A percentile compares a stretch with the other conserved stretches of the same genome.
Evolutionary conservation across 2,888 invertebrate genomes (phyloP).

Genomic region (Sympetrum striolatum): DNA sequence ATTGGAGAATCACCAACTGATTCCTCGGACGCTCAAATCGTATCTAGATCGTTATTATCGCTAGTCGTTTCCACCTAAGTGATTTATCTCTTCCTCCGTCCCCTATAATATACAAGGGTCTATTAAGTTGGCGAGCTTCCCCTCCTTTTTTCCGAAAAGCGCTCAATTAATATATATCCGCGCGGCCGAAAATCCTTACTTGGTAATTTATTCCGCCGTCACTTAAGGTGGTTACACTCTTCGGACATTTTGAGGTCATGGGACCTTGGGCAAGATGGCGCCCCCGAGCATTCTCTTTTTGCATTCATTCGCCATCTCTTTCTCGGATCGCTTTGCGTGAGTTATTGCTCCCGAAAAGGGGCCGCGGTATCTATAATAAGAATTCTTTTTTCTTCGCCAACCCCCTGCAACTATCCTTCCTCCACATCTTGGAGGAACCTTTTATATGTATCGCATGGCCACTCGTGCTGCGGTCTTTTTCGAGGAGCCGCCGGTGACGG

Average conservation of each 20-base stretch:
- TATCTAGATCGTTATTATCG: background rate
- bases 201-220: conserved; percentile 5
- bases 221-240: background rate
- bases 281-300: background rate
- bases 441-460: background rate
- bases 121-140: background rate
- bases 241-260: conserved; percentile 13
- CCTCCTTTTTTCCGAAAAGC: background rate
- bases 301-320: conserved; percentile 21
- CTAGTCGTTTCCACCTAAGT: background rate
- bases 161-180: conserved; percentile 10
- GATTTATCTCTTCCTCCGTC: background rate
- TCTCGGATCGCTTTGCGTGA: background rate
- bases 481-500: background rate
- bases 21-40: background rate
- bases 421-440: background rate
- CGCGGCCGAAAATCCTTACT: background rate
- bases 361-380: background rate
- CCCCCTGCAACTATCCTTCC: background rate
- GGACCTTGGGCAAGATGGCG: background rate
- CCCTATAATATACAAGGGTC: background rate
- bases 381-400: background rate
- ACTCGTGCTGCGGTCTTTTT: background rate
- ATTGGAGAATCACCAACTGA: background rate
- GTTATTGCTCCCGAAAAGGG: conserved; percentile 25